Evolutionary conservation across 2,113 vertebrate genomes (phyloP).

Genomic region (Corythaixoides concolor): DNA sequence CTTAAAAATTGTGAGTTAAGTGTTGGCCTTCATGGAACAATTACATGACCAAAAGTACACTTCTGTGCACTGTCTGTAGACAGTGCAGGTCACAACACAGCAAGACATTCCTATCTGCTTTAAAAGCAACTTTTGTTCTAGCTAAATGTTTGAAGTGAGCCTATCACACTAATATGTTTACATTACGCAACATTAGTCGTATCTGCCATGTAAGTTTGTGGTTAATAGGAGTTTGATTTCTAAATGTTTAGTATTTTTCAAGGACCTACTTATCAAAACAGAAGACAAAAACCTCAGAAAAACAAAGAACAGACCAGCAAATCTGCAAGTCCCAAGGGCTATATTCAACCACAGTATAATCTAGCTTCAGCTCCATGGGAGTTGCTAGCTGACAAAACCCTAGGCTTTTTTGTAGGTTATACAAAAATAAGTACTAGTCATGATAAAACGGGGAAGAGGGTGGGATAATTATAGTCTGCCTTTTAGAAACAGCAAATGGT

Average conservation of each 20-base stretch:
- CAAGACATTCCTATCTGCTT: background rate
- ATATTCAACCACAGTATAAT: background rate
- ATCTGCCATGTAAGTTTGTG: background rate
- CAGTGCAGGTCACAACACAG: background rate
- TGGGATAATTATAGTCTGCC: background rate
- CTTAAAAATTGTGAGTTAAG: background rate
- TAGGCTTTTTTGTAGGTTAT: background rate
- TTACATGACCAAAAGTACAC: background rate
- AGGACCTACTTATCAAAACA: background rate
- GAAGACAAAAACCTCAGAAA: background rate
- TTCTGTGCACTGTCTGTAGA: background rate
- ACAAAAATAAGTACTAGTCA: background rate
- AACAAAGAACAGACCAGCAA: background rate
- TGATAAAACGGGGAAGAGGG: background rate
- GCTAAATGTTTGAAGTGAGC: background rate
- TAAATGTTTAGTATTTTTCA: background rate
- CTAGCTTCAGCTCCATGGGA: background rate
- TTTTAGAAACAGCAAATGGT: background rate
- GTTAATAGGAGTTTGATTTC: background rate
- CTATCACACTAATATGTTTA: background rate
- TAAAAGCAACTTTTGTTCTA: background rate
- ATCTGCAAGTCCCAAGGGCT: background rate
- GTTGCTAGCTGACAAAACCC: background rate
- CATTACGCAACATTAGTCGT: rapidly evolving
- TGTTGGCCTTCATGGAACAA: background rate